These are phyloP conservation scores for Entomyzon cyanotis DNA, from an alignment of 2,113 vertebrate genomes.

Conservation along the genomic window DNA sequence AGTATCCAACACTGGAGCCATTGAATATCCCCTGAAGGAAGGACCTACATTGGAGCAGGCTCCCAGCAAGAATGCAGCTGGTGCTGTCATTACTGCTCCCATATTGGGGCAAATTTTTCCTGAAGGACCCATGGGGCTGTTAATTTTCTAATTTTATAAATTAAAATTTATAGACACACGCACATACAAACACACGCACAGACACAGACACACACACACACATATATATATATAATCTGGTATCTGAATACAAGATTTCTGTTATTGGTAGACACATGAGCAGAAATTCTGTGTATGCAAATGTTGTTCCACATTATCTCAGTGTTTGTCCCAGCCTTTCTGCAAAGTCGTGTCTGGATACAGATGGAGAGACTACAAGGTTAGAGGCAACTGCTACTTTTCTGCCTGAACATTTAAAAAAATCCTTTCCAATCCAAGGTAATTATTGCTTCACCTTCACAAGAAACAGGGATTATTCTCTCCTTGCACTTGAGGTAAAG, in stretches of 20 bases:
- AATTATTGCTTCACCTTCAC: background rate
- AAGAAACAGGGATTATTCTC: background rate
- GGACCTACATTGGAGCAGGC: fast-evolving
- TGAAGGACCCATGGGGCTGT: background rate
- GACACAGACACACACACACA: too few species aligned
- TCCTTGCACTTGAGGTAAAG: background rate
- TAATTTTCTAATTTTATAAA: background rate
- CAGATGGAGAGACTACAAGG: background rate
- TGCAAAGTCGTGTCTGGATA: background rate
- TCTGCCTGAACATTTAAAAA: background rate
- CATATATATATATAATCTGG: background rate
- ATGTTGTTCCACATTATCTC: background rate
- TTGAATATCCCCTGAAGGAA: background rate
- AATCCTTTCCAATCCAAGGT: background rate
- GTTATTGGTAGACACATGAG: background rate
- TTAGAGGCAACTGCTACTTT: background rate
- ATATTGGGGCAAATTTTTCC: background rate
- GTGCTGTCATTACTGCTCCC: background rate
- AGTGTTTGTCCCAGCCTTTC: background rate
- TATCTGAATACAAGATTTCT: background rate
- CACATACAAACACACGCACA: too few species aligned
- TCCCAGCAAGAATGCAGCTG: background rate
- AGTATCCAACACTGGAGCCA: background rate
- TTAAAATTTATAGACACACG: too few species aligned
- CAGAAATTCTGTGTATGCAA: background rate